Percentiles rank a stretch among this genome's conserved stretches.
Evolutionary conservation across 1,140 invertebrate species (phyloP).

Genomic region (Meteorus sp.): DNA sequence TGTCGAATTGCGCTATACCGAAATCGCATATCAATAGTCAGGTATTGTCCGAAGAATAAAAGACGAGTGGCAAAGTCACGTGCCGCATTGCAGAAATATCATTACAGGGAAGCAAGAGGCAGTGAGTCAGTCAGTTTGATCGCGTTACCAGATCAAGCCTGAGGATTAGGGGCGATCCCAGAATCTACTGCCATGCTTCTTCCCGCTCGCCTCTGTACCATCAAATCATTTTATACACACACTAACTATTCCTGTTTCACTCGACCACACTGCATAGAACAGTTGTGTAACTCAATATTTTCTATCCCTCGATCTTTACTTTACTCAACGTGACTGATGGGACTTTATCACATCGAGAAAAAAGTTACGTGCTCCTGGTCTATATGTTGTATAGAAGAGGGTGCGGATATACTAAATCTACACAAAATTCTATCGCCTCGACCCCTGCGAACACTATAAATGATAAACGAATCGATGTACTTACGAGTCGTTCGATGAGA

Average conservation of each 20-base stretch:
- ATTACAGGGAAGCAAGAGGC: slow-evolving; percentile 31
- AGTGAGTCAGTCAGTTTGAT: slow-evolving; percentile 38
- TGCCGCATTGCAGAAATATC: slow-evolving; percentile 36
- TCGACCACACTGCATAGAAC: slow-evolving; percentile 23
- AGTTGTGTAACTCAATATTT: slow-evolving; percentile 34
- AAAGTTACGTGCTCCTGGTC: slow-evolving; percentile 17
- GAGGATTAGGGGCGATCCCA: slow-evolving; percentile 36
- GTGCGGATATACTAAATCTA: too few species aligned
- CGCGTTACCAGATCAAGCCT: slow-evolving; percentile 41
- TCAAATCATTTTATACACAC: slow-evolving; percentile 1
- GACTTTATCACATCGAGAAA: slow-evolving; percentile 18
- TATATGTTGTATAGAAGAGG: too few species aligned
- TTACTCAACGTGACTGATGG: not conserved
- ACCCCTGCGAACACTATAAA: too few species aligned
- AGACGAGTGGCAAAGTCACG: slow-evolving; percentile 26
- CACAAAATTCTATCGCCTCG: too few species aligned
- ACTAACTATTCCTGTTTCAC: slow-evolving; percentile 7
- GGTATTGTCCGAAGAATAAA: not conserved
- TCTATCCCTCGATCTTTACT: slow-evolving; percentile 26
- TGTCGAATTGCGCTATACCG: too few species aligned
- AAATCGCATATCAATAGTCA: too few species aligned
- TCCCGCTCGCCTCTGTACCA: slow-evolving; percentile 6
- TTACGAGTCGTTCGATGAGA: too few species aligned
- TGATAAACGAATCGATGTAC: too few species aligned
- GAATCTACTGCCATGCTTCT: too few species aligned